These are phyloP conservation scores for Ophioninae sp. DNA, from an alignment of 2,888 invertebrate species.

Conservation along the genomic window DNA sequence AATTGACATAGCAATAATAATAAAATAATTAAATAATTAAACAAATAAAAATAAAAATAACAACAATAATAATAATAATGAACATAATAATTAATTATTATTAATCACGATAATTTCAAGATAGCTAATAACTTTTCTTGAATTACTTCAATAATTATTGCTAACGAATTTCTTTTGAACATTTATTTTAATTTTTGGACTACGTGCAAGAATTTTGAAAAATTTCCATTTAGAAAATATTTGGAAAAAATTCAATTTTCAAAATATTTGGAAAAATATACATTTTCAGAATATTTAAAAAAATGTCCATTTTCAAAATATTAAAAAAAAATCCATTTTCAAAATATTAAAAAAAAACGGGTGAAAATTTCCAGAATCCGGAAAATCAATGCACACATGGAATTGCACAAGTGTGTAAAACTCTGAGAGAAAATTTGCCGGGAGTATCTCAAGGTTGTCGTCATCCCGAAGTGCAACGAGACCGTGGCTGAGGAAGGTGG, in stretches of 20 bases:
- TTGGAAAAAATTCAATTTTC: too few species aligned
- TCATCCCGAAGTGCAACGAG: constrained; percentile 20
- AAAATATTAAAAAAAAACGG: too few species aligned
- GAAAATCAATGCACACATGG: neutral
- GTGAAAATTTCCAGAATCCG: too few species aligned
- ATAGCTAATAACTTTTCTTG: neutral
- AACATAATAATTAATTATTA: neutral
- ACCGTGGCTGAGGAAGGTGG: neutral
- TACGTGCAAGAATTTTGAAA: neutral
- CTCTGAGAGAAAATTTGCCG: constrained; percentile 15
- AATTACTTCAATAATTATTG: too few species aligned
- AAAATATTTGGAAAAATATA: too few species aligned
- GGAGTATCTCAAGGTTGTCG: constrained; percentile 26
- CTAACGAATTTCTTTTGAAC: too few species aligned
- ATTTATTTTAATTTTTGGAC: neutral
- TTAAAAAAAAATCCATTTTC: too few species aligned
- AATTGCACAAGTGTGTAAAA: neutral
- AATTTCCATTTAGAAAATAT: too few species aligned
- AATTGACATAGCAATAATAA: neutral
- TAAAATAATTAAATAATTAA: neutral
- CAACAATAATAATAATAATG: neutral
- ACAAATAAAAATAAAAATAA: neutral
- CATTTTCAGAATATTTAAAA: too few species aligned
- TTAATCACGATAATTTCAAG: neutral
- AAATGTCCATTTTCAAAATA: too few species aligned